Conservation (phyloP, 2,888 invertebrate species). For the Zootermopsis nevadensis region DNA sequence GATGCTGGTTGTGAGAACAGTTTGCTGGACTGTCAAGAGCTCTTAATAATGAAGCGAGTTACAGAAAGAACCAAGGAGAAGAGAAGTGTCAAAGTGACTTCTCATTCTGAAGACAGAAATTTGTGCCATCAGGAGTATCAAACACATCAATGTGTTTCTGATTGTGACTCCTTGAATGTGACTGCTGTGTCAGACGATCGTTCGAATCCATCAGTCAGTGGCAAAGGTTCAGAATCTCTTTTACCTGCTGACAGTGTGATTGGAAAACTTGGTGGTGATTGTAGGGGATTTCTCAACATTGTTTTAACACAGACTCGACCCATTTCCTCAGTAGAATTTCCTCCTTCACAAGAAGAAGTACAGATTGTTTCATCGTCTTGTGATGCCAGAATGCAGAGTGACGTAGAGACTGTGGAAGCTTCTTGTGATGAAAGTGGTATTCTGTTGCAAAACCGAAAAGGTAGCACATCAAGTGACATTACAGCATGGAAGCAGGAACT, state of each 20-base stretch:
- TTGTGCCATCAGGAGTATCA: background rate
- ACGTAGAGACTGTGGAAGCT: background rate
- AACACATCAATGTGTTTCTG: too few species aligned
- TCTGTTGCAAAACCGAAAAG: slow-evolving; percentile 54
- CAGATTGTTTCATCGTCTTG: background rate
- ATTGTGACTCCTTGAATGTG: background rate
- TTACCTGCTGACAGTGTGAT: too few species aligned
- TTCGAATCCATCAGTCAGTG: too few species aligned
- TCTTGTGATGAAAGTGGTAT: slow-evolving; percentile 1
- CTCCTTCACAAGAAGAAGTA: background rate
- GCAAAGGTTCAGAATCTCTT: too few species aligned
- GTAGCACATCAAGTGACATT: slow-evolving; percentile 59
- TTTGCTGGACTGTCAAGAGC: slow-evolving; percentile 9
- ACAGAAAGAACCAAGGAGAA: slow-evolving; percentile 38
- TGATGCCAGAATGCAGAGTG: background rate
- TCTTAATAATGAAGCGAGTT: slow-evolving; percentile 30
- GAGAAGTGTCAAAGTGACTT: background rate
- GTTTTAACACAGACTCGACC: slow-evolving; percentile 12
- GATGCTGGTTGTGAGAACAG: background rate
- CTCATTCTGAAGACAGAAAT: slow-evolving; percentile 37
- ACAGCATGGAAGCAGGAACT: slow-evolving; percentile 58
- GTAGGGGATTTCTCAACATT: background rate
- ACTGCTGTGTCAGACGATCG: background rate
- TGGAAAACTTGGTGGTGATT: too few species aligned
- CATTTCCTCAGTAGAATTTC: slow-evolving; percentile 23